Evolutionary conservation across 92 coral and sea anemone genomes (phyloP), one percentile per base, ranked within the genome.

Genomic region (Siderastrea radians): DNA sequence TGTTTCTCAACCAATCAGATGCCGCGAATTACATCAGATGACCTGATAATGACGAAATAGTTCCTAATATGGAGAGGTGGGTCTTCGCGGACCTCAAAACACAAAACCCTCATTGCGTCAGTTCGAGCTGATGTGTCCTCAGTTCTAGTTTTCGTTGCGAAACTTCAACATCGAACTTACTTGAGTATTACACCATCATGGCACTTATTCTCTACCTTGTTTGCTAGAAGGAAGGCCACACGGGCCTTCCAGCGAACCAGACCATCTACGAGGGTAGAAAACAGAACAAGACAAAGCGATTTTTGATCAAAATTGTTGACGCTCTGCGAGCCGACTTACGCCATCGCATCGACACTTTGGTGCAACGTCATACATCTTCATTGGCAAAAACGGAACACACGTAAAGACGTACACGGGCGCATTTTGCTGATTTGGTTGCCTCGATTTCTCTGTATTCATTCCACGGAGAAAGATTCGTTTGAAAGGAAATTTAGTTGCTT

Each of bases 311-410:
- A 83, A 78, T 75, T 79, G 12, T 81, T 49, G 50, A 74, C 59
- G 57, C 58, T 38, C 72, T 77, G n/a, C 55, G 53, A 64, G 87
- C 48, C 49, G 81, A 83, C 91, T 91, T 93, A 92, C 96, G 95
- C 93, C 95, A 93, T 91, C 98, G 48, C 84, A 90, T 86, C 96
- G 91, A 79, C 93, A 90, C 88, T 94, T 95, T 80, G 68, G 95
- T 95, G 98, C 98, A 95, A 95, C 98, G 98, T 95, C 98, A 95
- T 93, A 91, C 67, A 62, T 92, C 98, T 93, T 87, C 91, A 93
- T 95, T 95, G 95, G 98, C 94, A 82, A 83, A 93, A 90, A 93
- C 92, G 94, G 91, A 90, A 74, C 67, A 75, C 71, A 82, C 78
- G 88, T 84, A 83, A 79, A 57, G 77, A 67, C 71, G 71, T 71